These are phyloP conservation scores for Adrianichthys oophorus DNA, from an alignment of 2,797 vertebrate genomes.

Conservation along the genomic window DNA sequence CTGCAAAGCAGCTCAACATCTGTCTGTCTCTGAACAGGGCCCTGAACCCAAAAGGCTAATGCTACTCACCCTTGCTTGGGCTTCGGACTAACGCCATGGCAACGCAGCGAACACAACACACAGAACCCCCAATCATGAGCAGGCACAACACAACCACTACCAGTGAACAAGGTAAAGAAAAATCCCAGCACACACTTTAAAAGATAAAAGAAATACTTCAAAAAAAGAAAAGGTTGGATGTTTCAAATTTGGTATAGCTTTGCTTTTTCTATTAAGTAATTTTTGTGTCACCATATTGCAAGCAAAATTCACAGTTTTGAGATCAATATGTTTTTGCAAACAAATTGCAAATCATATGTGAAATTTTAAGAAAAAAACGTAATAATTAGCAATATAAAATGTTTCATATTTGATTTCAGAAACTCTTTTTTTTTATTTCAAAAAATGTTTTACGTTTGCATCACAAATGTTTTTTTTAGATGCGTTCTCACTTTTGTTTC, in stretches of 20 bases:
- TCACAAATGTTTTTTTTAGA: too few relatives aligned
- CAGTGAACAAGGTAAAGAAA: conserved; percentile 52
- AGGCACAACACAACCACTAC: conserved; percentile 58
- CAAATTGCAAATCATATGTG: too few relatives aligned
- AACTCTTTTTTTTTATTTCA: too few relatives aligned
- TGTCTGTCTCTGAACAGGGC: conserved; percentile 60
- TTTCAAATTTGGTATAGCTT: not conserved
- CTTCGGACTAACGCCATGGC: conserved; percentile 81
- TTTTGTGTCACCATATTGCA: too few relatives aligned
- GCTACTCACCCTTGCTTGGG: conserved; percentile 85
- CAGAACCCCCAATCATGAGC: conserved; percentile 78
- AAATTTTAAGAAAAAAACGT: too few relatives aligned
- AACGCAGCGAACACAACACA: conserved; percentile 85
- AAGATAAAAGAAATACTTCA: not conserved
- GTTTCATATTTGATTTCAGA: too few relatives aligned
- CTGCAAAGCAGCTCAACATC: conserved; percentile 42
- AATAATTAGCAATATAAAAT: too few relatives aligned
- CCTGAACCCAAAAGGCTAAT: conserved; percentile 69
- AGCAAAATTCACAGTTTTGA: too few relatives aligned
- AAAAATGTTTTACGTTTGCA: too few relatives aligned
- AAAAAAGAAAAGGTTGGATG: conserved; percentile 16
- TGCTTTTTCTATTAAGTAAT: not conserved
- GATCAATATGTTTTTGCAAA: too few relatives aligned
- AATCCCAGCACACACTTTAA: conserved; percentile 40
- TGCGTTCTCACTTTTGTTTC: too few relatives aligned